Percentiles rank a stretch among this genome's conserved stretches.
phyloP scores from a whole-genome alignment of 2,888 invertebrate species.

The Allophyes oxyacanthae region DNA sequence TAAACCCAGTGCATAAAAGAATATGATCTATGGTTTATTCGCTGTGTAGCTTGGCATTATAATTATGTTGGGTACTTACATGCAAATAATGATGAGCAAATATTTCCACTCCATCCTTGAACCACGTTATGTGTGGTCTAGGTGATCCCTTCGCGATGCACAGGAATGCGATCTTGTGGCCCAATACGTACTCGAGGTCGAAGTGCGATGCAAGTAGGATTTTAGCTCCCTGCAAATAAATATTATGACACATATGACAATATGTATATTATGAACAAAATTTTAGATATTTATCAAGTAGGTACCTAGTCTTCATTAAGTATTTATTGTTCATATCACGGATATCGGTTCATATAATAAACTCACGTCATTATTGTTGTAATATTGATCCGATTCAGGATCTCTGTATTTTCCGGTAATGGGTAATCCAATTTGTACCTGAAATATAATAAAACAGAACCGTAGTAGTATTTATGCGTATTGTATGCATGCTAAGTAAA shows the following conservation, averaged over 20 bases:
- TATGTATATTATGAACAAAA: too few species aligned
- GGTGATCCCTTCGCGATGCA: slow-evolving; percentile 97
- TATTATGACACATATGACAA: too few species aligned
- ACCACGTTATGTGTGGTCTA: slow-evolving; percentile 98
- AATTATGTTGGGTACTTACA: slow-evolving; percentile 86
- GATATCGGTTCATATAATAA: not conserved
- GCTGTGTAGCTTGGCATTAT: slow-evolving; percentile 4
- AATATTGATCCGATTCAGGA: slow-evolving; percentile 97
- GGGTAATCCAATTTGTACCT: slow-evolving; percentile 95
- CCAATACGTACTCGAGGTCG: slow-evolving; percentile 97
- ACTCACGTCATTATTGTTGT: slow-evolving; percentile 96
- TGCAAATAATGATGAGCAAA: slow-evolving; percentile 96
- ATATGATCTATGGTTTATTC: not conserved
- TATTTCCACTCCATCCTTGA: slow-evolving; percentile 98
- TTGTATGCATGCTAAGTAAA: too few species aligned
- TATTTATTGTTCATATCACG: too few species aligned
- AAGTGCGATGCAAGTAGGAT: slow-evolving; percentile 97
- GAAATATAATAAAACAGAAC: slow-evolving; percentile 31
- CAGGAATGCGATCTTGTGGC: slow-evolving; percentile 97
- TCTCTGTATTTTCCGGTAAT: slow-evolving; percentile 97
- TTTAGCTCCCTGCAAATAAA: slow-evolving; percentile 93
- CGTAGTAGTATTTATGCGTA: too few species aligned
- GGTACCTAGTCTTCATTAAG: too few species aligned
- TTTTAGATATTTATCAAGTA: too few species aligned
- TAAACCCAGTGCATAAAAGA: too few species aligned